Evolutionary conservation across 1,140 invertebrate genomes (phyloP), one percentile per base, ranked within the genome.

Genomic region (Bradysia coprophila): DNA sequence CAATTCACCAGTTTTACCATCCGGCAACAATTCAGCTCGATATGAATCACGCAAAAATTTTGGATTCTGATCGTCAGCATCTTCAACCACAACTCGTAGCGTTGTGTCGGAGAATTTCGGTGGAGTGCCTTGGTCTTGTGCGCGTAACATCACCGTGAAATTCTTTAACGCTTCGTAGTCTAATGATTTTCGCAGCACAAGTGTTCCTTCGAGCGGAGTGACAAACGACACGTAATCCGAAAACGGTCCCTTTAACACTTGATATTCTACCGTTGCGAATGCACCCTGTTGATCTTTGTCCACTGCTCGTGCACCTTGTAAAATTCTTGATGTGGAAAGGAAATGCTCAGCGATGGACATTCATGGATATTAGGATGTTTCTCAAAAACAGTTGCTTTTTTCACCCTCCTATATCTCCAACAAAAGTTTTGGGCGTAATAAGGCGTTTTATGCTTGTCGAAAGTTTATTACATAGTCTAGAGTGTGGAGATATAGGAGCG

Each of bases 1-100:
- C n/a, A 71, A 36, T 33, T 61, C 56, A 0, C 55, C 54, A 0
- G 52, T 51, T 5, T 53, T 46, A 1, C 56, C 57, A 44, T 61
- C 58, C 3, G 24, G 69, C 0, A 79, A 79, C 40, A 91, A 49
- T 15, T 70, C 60, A 0, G 80, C 72, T 19, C 69, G 73, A 56
- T 92, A 93, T 48, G 80, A 71, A 32, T 88, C 78, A 40, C 78
- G 71, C 2, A 71, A 49, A 62, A 90, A 92, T 41, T 65, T 68
- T 3, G 88, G 88, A 67, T 92, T 92, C 64, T 92, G 88, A 64
- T 94, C 88, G 54, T 94, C 89, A 0, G 87, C 85, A 60, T 94
- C 89, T 4, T 85, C 73, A 3, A 92, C 77, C 42, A 84, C 74
- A 0, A 92, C 76, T 1, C 72, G 71, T 9, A 93, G 66, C 19